A percentile compares a stretch with the other conserved stretches of the same genome.
Conservation (phyloP, 2,888 invertebrate species). For the Stenotaenia linearis region DNA sequence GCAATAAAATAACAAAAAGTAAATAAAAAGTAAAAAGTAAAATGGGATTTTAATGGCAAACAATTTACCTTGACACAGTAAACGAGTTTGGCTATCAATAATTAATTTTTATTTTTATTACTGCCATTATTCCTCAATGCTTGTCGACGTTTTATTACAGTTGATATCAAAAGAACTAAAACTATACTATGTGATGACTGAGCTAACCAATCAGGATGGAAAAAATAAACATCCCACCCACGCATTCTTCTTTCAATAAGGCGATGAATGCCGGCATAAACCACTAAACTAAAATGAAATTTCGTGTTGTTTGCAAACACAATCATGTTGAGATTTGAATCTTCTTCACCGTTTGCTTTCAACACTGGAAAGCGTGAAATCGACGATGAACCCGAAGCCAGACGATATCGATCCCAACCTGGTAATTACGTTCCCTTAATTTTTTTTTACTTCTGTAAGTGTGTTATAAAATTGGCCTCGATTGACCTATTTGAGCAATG, state of each 20-base stretch:
- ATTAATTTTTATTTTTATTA: constrained; percentile 1
- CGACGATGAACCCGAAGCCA: not conserved
- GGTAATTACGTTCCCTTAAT: not conserved
- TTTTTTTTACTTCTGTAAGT: not conserved
- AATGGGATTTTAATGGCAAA: not conserved
- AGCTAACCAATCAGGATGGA: not conserved
- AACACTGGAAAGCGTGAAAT: not conserved
- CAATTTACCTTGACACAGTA: not conserved
- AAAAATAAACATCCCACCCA: not conserved
- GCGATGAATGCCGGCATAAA: too few relatives aligned
- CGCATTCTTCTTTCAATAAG: too few relatives aligned
- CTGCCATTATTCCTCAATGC: not conserved
- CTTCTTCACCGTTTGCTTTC: not conserved
- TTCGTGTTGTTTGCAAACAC: too few relatives aligned
- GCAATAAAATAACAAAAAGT: not conserved
- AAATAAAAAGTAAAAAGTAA: not conserved
- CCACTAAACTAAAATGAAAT: too few relatives aligned
- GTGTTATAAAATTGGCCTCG: not conserved
- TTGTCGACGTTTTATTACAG: too few relatives aligned
- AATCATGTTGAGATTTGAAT: not conserved
- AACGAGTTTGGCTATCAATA: not conserved
- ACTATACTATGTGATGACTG: not conserved
- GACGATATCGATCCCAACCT: not conserved
- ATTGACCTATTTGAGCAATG: not conserved
- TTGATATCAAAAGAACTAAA: not conserved